These are phyloP conservation scores for Aromia moschata DNA, from an alignment of 2,888 invertebrate genomes.

Conservation along the genomic window DNA sequence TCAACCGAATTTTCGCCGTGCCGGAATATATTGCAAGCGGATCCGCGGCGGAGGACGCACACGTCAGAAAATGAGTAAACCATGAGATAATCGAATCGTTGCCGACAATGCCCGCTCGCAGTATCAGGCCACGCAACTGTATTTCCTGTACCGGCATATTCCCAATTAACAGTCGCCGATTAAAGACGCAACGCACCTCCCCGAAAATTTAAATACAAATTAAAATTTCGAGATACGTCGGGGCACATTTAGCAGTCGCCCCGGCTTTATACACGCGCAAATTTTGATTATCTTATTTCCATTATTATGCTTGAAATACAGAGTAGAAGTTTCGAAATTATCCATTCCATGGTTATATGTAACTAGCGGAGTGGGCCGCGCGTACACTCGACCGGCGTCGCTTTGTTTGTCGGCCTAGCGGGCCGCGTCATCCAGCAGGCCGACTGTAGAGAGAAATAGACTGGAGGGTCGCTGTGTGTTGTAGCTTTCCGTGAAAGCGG, in stretches of 20 bases:
- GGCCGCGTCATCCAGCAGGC: slow-evolving; percentile 48
- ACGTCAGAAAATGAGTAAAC: too few species aligned
- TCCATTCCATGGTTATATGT: slow-evolving; percentile 65
- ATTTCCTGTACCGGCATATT: too few species aligned
- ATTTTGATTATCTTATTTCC: slow-evolving; percentile 65
- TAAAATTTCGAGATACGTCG: slow-evolving; percentile 33
- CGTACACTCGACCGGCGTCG: slow-evolving; percentile 48
- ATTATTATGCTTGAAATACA: slow-evolving; percentile 65
- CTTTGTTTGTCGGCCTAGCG: slow-evolving; percentile 59
- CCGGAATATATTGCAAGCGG: too few species aligned
- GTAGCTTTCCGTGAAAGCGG: slow-evolving; percentile 65
- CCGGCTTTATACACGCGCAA: slow-evolving; percentile 54
- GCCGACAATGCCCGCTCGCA: too few species aligned
- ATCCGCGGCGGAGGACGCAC: too few species aligned
- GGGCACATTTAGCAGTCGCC: slow-evolving; percentile 39
- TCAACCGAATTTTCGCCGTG: too few species aligned
- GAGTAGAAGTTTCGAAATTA: slow-evolving; percentile 66
- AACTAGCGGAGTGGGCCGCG: slow-evolving; percentile 60
- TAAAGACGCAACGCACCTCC: too few species aligned
- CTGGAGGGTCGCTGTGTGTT: slow-evolving; percentile 62
- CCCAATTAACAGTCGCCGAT: too few species aligned
- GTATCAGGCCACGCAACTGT: too few species aligned
- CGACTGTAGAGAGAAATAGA: slow-evolving; percentile 63
- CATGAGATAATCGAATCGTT: too few species aligned
- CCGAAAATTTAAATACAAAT: slow-evolving; percentile 27